Conservation (phyloP, 2,797 vertebrate species). For the Sebastes itinus region DNA sequence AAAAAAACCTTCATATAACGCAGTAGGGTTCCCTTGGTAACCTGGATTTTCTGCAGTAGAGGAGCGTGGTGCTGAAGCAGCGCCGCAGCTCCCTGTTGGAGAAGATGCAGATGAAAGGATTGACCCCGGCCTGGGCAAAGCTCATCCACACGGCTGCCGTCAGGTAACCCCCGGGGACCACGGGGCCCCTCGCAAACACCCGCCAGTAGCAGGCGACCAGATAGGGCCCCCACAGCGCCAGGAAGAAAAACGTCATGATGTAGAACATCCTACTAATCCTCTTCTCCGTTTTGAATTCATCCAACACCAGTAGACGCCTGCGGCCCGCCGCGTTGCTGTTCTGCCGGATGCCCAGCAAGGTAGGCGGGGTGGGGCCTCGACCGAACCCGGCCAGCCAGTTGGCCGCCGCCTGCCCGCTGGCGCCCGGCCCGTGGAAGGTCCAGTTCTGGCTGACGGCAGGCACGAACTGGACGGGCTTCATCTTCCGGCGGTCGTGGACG, state of each 20-base stretch:
- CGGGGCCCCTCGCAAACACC: conserved; percentile 96
- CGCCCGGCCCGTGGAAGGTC: conserved; percentile 99
- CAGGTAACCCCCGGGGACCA: conserved; percentile 98
- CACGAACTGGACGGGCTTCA: conserved; percentile 99
- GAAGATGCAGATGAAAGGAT: conserved; percentile 99
- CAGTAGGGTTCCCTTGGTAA: conserved; percentile 99
- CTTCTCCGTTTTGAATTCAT: conserved; percentile 99
- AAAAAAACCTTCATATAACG: conserved; percentile 97
- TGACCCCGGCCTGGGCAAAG: conserved; percentile 99
- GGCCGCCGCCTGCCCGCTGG: conserved; percentile 97
- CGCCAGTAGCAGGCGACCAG: conserved; percentile 99
- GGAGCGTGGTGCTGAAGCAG: conserved; percentile 99
- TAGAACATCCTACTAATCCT: conserved; percentile 99
- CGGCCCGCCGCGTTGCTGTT: conserved; percentile 96
- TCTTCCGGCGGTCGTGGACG: conserved; percentile 98
- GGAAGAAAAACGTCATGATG: conserved; percentile 99
- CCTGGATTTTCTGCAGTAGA: conserved; percentile 99
- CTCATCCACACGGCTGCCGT: conserved; percentile 99
- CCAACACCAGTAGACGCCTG: conserved; percentile 96
- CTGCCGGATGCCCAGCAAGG: conserved; percentile 97
- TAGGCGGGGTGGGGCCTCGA: conserved; percentile 97
- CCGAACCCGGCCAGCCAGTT: conserved; percentile 99
- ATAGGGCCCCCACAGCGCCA: conserved; percentile 98
- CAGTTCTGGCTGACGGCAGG: conserved; percentile 99
- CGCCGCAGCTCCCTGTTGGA: conserved; percentile 99